These are phyloP conservation scores for Diorhabda sublineata DNA, from an alignment of 1,140 invertebrate genomes.

Conservation along the genomic window DNA sequence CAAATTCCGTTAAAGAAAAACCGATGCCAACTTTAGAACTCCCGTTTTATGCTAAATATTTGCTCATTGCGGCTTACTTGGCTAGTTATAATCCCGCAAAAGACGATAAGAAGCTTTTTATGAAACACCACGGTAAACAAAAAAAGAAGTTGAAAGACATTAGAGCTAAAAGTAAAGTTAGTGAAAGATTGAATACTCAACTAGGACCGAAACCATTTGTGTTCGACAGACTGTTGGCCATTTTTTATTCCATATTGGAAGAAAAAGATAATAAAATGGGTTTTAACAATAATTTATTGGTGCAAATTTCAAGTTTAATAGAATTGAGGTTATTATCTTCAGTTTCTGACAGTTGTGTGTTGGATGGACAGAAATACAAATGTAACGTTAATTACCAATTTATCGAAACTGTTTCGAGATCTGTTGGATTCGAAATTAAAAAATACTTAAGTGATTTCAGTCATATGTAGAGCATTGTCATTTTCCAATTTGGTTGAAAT, in stretches of 20 bases:
- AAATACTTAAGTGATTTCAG: constrained; percentile 72
- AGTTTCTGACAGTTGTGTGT: constrained; percentile 58
- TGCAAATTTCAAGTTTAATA: constrained; percentile 73
- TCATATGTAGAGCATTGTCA: constrained; percentile 30
- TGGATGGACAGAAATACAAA: constrained; percentile 67
- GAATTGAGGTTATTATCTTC: constrained; percentile 63
- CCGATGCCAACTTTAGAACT: constrained; percentile 72
- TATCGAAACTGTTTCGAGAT: constrained; percentile 62
- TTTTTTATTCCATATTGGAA: constrained; percentile 87
- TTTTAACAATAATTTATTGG: constrained; percentile 75
- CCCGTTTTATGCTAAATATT: constrained; percentile 83
- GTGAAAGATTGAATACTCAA: constrained; percentile 54
- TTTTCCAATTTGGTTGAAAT: too few species aligned
- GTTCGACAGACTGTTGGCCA: constrained; percentile 79
- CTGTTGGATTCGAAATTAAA: constrained; percentile 66
- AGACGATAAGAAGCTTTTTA: constrained; percentile 77
- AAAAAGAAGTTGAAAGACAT: constrained; percentile 55
- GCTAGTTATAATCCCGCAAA: constrained; percentile 87
- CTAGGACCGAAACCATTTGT: constrained; percentile 77
- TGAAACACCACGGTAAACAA: constrained; percentile 67
- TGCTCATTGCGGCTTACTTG: constrained; percentile 83
- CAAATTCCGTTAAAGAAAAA: constrained; percentile 38
- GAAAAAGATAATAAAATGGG: constrained; percentile 79
- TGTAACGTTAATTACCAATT: constrained; percentile 71
- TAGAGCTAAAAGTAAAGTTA: constrained; percentile 51